A percentile compares a stretch with the other conserved stretches of the same genome.
Evolutionary conservation across 2,113 vertebrate genomes (phyloP).

Genomic region (Crotalus helleri): DNA sequence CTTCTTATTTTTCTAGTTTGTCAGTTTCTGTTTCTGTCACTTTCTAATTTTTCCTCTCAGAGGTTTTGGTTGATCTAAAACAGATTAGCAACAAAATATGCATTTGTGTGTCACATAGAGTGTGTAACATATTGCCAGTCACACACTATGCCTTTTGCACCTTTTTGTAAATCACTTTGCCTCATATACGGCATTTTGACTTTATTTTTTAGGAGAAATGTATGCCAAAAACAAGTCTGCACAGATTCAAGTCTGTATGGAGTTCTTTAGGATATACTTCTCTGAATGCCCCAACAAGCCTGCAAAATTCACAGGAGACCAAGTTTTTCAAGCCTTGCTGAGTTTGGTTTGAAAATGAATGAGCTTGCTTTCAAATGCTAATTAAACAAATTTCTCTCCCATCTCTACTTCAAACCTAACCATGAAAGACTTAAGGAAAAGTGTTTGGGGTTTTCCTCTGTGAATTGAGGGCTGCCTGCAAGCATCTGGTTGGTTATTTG

Average conservation of each 20-base stretch:
- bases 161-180: background rate
- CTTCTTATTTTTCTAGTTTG: background rate
- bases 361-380: background rate
- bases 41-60: background rate
- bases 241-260: background rate
- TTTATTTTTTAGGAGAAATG: background rate
- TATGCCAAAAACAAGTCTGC: background rate
- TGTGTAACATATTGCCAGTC: background rate
- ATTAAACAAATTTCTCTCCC: background rate
- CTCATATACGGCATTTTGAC: background rate
- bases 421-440: background rate
- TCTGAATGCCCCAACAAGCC: background rate
- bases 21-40: background rate
- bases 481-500: background rate
- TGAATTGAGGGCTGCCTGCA: background rate
- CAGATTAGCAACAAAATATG: background rate
- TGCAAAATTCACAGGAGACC: background rate
- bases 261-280: background rate
- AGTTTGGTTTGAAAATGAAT: background rate
- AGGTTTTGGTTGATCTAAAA: background rate
- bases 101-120: background rate
- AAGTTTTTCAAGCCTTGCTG: background rate
- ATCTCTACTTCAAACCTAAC: background rate
- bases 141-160: background rate
- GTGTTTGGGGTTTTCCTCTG: background rate